Evolutionary conservation across 2,888 invertebrate species (phyloP).

Genomic region (Nudaria mundana): DNA sequence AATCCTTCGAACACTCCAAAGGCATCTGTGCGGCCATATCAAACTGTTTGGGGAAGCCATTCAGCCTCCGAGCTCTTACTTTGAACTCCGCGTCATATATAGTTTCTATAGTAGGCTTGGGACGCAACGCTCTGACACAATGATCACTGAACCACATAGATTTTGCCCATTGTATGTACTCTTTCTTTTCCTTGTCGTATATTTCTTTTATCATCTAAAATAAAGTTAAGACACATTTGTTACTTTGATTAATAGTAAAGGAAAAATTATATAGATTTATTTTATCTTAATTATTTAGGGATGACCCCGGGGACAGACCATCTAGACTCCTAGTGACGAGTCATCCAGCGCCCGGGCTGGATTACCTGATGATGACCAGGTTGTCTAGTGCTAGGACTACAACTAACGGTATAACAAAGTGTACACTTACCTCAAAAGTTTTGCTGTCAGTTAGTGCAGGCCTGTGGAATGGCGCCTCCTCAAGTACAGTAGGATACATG

Average conservation of each 20-base stretch:
- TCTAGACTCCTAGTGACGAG: no score
- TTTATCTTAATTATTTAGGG: no score
- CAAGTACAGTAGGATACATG: conserved; percentile 42
- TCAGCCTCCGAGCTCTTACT: conserved; percentile 40
- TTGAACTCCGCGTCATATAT: conserved; percentile 61
- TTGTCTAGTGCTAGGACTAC: no score
- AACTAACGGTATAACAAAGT: no score
- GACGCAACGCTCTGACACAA: conserved; percentile 54
- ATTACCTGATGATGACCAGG: no score
- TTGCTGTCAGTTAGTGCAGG: conserved; percentile 31
- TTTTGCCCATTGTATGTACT: conserved; percentile 63
- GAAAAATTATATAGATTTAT: no score
- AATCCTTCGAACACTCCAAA: conserved; percentile 28
- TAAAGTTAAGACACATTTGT: not conserved
- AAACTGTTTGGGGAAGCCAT: conserved; percentile 48
- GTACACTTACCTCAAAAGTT: conserved; percentile 50
- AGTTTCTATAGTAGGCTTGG: conserved; percentile 52
- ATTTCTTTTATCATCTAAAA: conserved; percentile 47
- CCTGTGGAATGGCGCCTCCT: conserved; percentile 31
- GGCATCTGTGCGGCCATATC: conserved; percentile 61
- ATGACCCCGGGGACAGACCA: no score
- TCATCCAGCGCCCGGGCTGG: no score
- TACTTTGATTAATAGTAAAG: no score
- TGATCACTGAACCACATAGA: conserved; percentile 50
- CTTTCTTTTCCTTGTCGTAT: conserved; percentile 59